Evolutionary conservation across 35 echinoderm and acorn worm genomes (phyloP).

Genomic region (Lytechinus pictus): DNA sequence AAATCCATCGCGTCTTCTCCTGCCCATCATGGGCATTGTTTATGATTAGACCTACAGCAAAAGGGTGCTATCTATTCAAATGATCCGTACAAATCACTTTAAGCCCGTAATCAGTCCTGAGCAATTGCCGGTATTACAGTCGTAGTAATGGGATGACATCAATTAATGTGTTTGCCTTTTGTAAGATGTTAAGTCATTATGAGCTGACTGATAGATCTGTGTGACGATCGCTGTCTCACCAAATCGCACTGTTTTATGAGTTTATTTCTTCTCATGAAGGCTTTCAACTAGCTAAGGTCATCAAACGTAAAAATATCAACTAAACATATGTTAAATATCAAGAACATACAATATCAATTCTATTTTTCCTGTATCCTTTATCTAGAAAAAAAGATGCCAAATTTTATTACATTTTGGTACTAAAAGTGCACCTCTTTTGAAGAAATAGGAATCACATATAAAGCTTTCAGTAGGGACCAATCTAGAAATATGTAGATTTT

Average conservation of each 20-base stretch:
- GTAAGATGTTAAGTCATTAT: conserved; percentile 35
- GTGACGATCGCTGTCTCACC: not conserved
- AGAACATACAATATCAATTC: not conserved
- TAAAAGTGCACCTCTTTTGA: too few relatives aligned
- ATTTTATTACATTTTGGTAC: too few relatives aligned
- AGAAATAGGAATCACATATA: too few relatives aligned
- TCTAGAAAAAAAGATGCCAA: not conserved
- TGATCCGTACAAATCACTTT: conserved; percentile 5
- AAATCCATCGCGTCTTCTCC: not conserved
- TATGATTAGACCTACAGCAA: not conserved
- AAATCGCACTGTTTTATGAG: conserved; percentile 18
- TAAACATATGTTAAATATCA: not conserved
- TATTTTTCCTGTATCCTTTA: not conserved
- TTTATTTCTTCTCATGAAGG: not conserved
- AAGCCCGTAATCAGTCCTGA: not conserved
- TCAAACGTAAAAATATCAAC: not conserved
- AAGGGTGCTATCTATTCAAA: not conserved
- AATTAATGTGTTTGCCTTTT: conserved; percentile 40
- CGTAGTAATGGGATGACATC: not conserved
- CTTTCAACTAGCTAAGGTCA: not conserved
- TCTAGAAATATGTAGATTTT: not conserved
- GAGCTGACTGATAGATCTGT: not conserved
- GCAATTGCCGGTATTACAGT: not conserved
- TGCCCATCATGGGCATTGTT: conserved; percentile 27
- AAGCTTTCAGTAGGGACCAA: not conserved